These are phyloP conservation scores for Caenorhabditis sinica DNA, from an alignment of 2,888 invertebrate species.

Conservation along the genomic window DNA sequence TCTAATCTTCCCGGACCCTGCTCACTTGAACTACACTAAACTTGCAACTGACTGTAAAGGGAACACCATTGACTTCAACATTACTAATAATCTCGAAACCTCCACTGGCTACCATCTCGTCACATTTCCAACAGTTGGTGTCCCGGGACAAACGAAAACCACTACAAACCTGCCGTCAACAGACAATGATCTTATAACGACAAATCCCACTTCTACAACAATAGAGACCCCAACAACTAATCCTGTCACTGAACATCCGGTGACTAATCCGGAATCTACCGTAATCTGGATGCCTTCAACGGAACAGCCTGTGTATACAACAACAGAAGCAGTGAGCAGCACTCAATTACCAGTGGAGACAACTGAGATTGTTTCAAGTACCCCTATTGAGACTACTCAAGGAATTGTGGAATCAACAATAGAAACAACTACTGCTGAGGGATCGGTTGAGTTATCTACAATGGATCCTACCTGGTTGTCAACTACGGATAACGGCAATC, in stretches of 20 bases:
- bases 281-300: neutral
- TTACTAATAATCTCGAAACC: constrained; percentile 10
- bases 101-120: constrained; percentile 30
- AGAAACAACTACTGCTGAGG: constrained; percentile 1
- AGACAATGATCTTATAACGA: constrained; percentile 16
- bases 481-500: neutral
- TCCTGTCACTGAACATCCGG: constrained; percentile 4
- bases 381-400: constrained; percentile 7
- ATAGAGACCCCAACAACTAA: constrained; percentile 35
- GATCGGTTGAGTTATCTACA: neutral
- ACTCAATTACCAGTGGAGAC: constrained; percentile 20
- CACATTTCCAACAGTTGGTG: constrained; percentile 31
- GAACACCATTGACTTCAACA: constrained; percentile 25
- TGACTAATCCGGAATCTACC: constrained; percentile 3
- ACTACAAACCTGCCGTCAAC: constrained; percentile 7
- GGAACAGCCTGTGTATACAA: neutral
- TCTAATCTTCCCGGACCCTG: constrained; percentile 27
- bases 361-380: constrained; percentile 12
- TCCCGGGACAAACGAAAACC: neutral
- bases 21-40: constrained; percentile 29
- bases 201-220: constrained; percentile 17
- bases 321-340: neutral
- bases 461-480: constrained; percentile 13
- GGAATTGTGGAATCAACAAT: neutral
- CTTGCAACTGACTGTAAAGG: constrained; percentile 33